Base-by-base conservation (phyloP, 2,113 vertebrate genomes). In the Melospiza melodia region DNA sequence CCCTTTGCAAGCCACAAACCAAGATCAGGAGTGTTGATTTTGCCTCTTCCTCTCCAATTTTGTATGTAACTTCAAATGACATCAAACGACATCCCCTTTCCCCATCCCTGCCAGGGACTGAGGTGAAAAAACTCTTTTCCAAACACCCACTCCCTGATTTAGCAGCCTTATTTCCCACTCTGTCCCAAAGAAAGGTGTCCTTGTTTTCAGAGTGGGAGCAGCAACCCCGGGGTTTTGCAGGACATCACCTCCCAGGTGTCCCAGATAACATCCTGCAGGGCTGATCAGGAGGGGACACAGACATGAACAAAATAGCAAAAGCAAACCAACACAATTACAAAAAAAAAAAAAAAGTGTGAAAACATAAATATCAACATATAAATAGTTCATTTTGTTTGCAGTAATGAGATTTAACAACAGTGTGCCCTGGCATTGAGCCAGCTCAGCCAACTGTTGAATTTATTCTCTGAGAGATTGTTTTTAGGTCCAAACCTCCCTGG, bases 281-380 rank as follows among this genome's bases (percentile, higher is more conserved):
- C n/a, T 58, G 0, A 51, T 35, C 33, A 23, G 58, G 66, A 62
- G n/a, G 33, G 35, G 33, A 43, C 55, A 43, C 0, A 0, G 33
- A 57, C 37, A 49, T 22, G 7, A 88, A 37, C 35, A 63, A 65
- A 90, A n/a, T 3, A 43, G 22, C 25, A 35, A 71, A 73, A 90
- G 54, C 22, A 52, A 77, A 69, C 19, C 48, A 74, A 78, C 15
- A 46, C 44, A 43, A 61, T 30, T 24, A 74, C 43, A 20, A 16
- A 35, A n/a, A n/a, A 57, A 33, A 39, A 33, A 57, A 15, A 59
- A 35, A 59, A 25, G 4, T 7, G 10, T 62, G 73, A 79, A 94
- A 84, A 28, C 37, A 51, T 93, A 92, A 88, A 95, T 85, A 88
- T 35, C 55, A 59, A 59, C 39, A 59, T 90, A 94, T 27, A 93